Evolutionary conservation across 30 jellyfish, hydroid and myxozoan species (phyloP).

Genomic region (Chrysaora quinquecirrha): DNA sequence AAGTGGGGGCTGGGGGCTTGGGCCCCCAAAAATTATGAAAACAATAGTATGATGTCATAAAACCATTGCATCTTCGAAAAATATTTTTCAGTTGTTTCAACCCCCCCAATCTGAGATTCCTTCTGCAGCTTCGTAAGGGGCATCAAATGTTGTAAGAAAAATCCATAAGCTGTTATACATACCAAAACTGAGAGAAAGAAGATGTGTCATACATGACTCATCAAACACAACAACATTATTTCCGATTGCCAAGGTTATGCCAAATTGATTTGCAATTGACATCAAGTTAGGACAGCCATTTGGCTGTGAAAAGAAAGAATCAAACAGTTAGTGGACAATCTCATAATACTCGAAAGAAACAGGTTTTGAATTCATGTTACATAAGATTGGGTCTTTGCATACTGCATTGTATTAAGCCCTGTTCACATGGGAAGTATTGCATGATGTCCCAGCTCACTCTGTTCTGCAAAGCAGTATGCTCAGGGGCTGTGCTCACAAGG

Average conservation of each 20-base stretch:
- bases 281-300: slow-evolving; percentile 60
- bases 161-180: no score
- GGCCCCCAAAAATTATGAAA: background rate
- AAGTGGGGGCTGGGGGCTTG: no score
- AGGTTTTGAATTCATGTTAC: no score
- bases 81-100: background rate
- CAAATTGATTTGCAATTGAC: slow-evolving; percentile 61
- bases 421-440: background rate
- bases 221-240: slow-evolving; percentile 72
- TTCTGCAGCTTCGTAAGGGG: no score
- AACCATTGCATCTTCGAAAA: background rate
- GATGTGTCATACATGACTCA: slow-evolving; percentile 70
- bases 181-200: slow-evolving; percentile 76
- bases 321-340: no score
- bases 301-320: slow-evolving; percentile 20
- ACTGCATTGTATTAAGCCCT: background rate
- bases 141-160: no score
- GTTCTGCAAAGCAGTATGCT: no score
- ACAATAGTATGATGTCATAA: no score
- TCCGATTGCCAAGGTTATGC: slow-evolving; percentile 73
- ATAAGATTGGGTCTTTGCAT: background rate
- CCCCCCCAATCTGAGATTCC: no score
- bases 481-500: no score
- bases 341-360: no score
- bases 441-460: no score